phyloP scores from a whole-genome alignment of 2,113 vertebrate genomes.

The Protobothrops mucrosquamatus region DNA sequence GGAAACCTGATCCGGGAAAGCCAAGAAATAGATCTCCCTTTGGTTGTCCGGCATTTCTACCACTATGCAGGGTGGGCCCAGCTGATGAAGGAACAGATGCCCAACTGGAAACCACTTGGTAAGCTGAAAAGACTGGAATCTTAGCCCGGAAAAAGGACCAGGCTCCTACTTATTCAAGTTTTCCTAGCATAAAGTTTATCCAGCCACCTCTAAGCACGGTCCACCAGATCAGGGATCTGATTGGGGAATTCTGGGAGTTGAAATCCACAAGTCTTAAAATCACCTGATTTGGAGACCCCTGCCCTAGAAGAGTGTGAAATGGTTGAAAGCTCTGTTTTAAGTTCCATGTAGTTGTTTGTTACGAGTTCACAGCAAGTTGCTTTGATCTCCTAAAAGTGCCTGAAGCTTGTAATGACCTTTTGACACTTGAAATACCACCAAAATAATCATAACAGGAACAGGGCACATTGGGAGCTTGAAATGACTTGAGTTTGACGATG shows the following conservation, averaged over 20 bases:
- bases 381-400: neutral
- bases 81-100: constrained; percentile 51
- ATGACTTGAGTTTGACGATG: neutral
- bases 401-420: neutral
- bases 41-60: constrained; percentile 66
- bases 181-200: neutral
- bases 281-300: neutral
- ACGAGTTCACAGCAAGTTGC: neutral
- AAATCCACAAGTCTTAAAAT: neutral
- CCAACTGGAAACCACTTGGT: constrained; percentile 68
- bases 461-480: neutral
- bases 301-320: neutral
- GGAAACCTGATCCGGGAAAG: constrained; percentile 63
- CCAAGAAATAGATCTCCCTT: constrained; percentile 57
- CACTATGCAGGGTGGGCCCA: constrained; percentile 63
- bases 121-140: constrained; percentile 17
- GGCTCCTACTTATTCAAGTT: neutral
- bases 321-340: neutral
- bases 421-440: neutral
- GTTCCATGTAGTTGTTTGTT: neutral
- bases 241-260: neutral
- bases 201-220: neutral
- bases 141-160: neutral
- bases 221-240: neutral
- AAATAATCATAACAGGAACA: neutral